Evolutionary conservation across 2,888 invertebrate species (phyloP).

Genomic region (Macrophya alboannulata): DNA sequence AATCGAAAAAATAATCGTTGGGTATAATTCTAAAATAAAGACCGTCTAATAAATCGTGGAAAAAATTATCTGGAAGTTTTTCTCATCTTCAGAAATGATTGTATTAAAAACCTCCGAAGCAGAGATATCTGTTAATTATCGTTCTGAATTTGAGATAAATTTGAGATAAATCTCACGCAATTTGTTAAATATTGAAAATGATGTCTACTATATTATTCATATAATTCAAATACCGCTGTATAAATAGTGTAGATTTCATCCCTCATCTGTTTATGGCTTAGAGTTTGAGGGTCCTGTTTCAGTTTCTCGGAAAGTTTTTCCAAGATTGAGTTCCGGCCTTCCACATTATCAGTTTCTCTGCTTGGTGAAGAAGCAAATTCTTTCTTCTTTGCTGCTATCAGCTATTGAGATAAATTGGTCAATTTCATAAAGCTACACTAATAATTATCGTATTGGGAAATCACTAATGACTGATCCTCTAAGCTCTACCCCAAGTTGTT

Average conservation of each 20-base stretch:
- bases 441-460: too few species aligned
- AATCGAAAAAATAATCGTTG: neutral
- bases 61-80: too few species aligned
- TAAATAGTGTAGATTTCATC: constrained; percentile 13
- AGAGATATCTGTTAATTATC: too few species aligned
- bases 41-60: too few species aligned
- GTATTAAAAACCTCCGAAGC: too few species aligned
- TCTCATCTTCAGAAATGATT: too few species aligned
- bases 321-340: constrained; percentile 19
- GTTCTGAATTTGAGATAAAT: too few species aligned
- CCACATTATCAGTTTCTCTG: neutral
- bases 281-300: constrained; percentile 34
- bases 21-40: too few species aligned
- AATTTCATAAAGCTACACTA: neutral
- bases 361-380: constrained; percentile 14
- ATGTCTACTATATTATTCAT: neutral
- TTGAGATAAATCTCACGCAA: neutral
- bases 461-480: too few species aligned
- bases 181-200: neutral
- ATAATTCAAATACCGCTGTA: neutral
- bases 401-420: neutral
- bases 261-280: constrained; percentile 47
- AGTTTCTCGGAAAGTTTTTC: neutral
- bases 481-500: too few species aligned
- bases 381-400: neutral